phyloP scores from a whole-genome alignment of 2,797 vertebrate species.

The Argya squamiceps region DNA sequence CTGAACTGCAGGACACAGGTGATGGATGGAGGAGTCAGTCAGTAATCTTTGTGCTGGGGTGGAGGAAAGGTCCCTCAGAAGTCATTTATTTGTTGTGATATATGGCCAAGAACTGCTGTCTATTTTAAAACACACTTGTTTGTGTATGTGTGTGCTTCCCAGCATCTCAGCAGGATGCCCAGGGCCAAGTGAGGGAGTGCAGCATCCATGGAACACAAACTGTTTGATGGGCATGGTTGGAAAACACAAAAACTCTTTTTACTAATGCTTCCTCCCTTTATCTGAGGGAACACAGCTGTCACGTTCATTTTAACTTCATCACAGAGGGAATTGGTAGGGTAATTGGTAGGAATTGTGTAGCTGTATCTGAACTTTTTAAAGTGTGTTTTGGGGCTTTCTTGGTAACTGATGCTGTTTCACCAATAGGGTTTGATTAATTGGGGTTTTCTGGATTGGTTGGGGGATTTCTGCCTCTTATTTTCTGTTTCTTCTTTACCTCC shows the following conservation, averaged over 20 bases:
- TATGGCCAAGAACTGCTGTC: background rate
- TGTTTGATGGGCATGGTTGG: accelerated
- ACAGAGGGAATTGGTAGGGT: background rate
- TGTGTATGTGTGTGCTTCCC: background rate
- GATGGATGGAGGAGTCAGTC: background rate
- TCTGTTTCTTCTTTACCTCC: background rate
- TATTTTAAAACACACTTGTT: background rate
- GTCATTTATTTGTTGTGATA: background rate
- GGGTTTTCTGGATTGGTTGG: accelerated
- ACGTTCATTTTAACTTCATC: background rate
- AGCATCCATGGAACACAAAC: background rate
- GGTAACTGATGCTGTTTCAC: background rate
- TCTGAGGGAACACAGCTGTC: background rate
- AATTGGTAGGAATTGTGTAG: background rate
- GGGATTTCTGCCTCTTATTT: background rate
- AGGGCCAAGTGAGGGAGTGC: background rate
- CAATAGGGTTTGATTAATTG: background rate
- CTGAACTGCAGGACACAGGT: background rate
- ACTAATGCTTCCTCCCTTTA: background rate
- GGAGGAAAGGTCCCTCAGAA: background rate
- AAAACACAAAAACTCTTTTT: background rate
- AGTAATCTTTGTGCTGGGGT: background rate
- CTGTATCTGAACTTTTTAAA: background rate
- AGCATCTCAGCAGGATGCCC: background rate
- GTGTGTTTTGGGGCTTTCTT: background rate